These are phyloP conservation scores for Biston stratarius DNA, from an alignment of 2,888 invertebrate species.

Conservation along the genomic window DNA sequence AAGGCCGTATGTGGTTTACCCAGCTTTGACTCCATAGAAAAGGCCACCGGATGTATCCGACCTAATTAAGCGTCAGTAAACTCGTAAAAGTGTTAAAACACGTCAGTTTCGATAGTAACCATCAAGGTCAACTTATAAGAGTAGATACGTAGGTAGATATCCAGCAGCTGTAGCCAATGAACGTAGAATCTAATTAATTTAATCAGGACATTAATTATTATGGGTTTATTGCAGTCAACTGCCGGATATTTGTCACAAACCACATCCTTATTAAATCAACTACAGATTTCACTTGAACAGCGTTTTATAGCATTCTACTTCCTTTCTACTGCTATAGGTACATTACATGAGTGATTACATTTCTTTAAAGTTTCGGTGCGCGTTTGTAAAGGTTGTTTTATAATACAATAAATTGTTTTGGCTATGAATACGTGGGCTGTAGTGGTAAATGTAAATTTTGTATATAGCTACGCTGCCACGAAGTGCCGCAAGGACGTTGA, in stretches of 20 bases:
- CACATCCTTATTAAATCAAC: constrained; percentile 21
- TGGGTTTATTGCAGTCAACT: constrained; percentile 4
- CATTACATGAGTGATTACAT: background rate
- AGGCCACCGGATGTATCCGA: too few relatives aligned
- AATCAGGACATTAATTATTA: constrained; percentile 25
- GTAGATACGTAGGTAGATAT: constrained; percentile 16
- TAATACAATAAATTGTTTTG: background rate
- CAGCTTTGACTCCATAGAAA: too few relatives aligned
- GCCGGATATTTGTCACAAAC: constrained; percentile 27
- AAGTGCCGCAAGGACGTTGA: constrained; percentile 9
- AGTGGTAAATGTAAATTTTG: constrained; percentile 12
- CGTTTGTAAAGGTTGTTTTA: constrained; percentile 13
- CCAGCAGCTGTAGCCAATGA: constrained; percentile 6
- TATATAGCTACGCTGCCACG: constrained; percentile 4
- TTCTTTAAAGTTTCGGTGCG: constrained; percentile 15
- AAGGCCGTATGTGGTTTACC: too few relatives aligned
- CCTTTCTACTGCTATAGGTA: background rate
- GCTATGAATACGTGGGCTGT: constrained; percentile 11
- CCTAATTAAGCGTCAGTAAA: too few relatives aligned
- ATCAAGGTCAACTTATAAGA: constrained; percentile 17
- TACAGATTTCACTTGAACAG: constrained; percentile 11
- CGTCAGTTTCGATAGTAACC: too few relatives aligned
- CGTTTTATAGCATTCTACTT: constrained; percentile 15
- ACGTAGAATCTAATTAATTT: constrained; percentile 16
- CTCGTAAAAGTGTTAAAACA: too few relatives aligned